Base-by-base conservation (phyloP, 2,113 vertebrate species). In the Solenodon paradoxus region DNA sequence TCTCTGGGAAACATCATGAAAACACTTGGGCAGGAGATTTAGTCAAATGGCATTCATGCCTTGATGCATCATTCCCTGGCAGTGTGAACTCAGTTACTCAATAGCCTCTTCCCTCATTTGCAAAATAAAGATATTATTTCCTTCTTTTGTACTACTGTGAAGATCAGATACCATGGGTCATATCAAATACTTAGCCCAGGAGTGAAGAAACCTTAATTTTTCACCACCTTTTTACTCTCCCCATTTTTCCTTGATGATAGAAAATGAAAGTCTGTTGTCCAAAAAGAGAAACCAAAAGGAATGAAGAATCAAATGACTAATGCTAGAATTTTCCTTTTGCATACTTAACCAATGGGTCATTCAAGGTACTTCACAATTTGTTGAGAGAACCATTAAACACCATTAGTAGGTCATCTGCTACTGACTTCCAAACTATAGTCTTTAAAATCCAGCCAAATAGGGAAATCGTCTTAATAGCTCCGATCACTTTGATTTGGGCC, bases 401-500 rank as follows among this genome's bases (percentile, higher is more conserved):
- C 92, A 97, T 97, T 97, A 97, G 96, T 71, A 91, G 96, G 97
- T 97, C 96, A 97, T 94, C 85, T 90, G 94, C 77, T 84, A 94
- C 78, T 75, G 92, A 96, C 96, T 96, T 87, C 82, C 55, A 95
- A 97, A 96, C 96, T 95, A 86, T 91, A 96, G 84, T 95, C 81
- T 90, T 86, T 94, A 90, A 96, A 98, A 92, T 75, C 80, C 77
- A 77, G 90, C 86, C 96, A 97, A 97, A 95, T 94, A 95, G 95
- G 92, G 95, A 95, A 97, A 97, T 97, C 95, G 66, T 95, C 82
- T 96, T 96, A 97, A 97, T 97, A 96, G 97, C 97, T 97, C 96
- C 0, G 96, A 97, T 95, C 92, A 78, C 94, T 97, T 95, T 96
- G 95, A 97, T 94, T 78, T 96, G 88, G 96, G 94, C 92, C 97